Evolutionary conservation across 2,888 invertebrate genomes (phyloP).

Genomic region (Eupithecia subfuscata): DNA sequence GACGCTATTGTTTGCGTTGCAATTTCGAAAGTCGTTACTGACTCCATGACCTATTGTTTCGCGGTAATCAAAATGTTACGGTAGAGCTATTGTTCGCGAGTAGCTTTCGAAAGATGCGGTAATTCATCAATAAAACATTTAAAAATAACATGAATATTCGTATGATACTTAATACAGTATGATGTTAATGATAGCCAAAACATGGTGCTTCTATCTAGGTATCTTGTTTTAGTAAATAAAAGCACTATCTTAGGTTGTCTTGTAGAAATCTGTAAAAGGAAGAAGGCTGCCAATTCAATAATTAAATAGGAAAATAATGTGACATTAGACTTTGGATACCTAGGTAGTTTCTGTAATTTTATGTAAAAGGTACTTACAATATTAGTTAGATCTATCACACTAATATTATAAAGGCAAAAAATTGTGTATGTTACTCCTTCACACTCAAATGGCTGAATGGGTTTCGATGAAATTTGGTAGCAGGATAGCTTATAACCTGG

Average conservation of each 20-base stretch:
- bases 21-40: slow-evolving; percentile 62
- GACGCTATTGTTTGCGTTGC: slow-evolving; percentile 59
- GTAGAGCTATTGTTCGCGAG: slow-evolving; percentile 53
- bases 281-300: not conserved
- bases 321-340: not conserved
- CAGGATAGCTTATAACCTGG: not conserved
- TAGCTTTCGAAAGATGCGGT: slow-evolving; percentile 41
- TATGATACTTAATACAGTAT: not conserved
- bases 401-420: not conserved
- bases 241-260: not conserved
- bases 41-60: slow-evolving; percentile 72
- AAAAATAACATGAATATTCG: not conserved
- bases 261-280: not conserved
- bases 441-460: too few species aligned
- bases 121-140: slow-evolving; percentile 36
- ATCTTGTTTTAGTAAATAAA: not conserved
- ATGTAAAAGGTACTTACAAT: too few species aligned
- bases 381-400: not conserved
- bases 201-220: not conserved
- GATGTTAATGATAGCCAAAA: not conserved
- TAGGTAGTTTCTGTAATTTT: not conserved
- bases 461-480: not conserved
- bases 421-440: not conserved
- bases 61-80: slow-evolving; percentile 59
- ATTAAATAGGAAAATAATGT: not conserved